Base-by-base conservation (phyloP, 2,888 invertebrate species). In the Halictus quadricinctus region DNA sequence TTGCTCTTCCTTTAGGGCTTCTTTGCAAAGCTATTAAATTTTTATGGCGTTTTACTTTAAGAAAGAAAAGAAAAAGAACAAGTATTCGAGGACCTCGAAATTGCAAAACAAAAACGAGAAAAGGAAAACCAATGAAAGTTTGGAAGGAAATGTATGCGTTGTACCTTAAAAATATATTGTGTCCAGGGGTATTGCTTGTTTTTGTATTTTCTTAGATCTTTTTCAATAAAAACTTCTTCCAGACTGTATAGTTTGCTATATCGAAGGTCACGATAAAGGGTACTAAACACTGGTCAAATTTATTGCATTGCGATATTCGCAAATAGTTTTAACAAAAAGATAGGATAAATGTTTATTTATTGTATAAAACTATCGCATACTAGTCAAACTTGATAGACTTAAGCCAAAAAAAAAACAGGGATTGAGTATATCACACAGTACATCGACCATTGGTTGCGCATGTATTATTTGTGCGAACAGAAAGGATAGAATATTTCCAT, bases 311-410 rank as follows among this genome's bases (percentile, higher is more conserved):
- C 81, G 81, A 84, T 80, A 80, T 70, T 87, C 74, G 82, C 80
- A 81, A 72, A 70, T 88, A 85, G 79, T 82, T 84, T 83, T 81
- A 76, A 73, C 73, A 41, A 72, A 46, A 74, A 70, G 50, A 73
- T 84, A 73, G 77, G 78, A 82, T 80, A 77, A 85, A 84, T 79
- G 74, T 88, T 84, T 90, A 90, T 90, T 90, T 90, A 90, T 89
- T 89, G 82, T 85, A 84, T 89, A 90, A 84, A 85, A 88, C 81
- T 85, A 88, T 81, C 43, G 83, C 76, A 86, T 89, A 93, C 94
- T 94, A 94, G 94, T 94, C 94, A 94, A 91, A 92, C 86, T 91
- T 88, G 79, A 70, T 93, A 92, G 90, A 78, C 70, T 80, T 93
- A 92, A 93, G 88, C 81, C 87, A 81, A 90, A 58, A 84, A 92